phyloP scores from a whole-genome alignment of 1,140 invertebrate genomes.

The Thaumatotibia leucotreta region DNA sequence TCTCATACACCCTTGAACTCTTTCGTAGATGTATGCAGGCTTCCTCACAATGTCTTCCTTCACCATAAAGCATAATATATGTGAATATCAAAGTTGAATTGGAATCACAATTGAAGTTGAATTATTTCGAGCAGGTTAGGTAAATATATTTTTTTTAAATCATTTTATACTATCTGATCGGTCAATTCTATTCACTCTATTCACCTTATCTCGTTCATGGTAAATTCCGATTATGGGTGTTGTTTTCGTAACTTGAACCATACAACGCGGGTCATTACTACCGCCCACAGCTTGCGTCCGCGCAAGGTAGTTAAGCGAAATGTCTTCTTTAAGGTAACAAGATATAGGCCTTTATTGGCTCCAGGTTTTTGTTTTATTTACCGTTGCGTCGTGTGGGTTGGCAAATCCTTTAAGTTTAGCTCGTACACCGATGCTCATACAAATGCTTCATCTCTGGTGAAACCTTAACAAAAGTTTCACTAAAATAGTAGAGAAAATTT shows the following conservation, averaged over 20 bases:
- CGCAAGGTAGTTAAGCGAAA: conserved; percentile 44
- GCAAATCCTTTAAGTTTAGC: background rate
- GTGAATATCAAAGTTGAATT: no score
- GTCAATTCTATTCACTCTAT: no score
- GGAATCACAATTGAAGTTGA: no score
- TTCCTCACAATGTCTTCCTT: no score
- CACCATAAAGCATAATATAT: no score
- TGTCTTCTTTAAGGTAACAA: conserved; percentile 56
- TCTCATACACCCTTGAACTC: no score
- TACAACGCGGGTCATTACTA: conserved; percentile 25
- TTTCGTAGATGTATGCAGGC: no score
- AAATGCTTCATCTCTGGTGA: background rate
- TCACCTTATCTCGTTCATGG: no score
- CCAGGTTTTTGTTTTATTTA: conserved; percentile 12
- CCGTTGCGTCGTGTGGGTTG: background rate
- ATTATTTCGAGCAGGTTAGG: no score
- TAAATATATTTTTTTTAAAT: no score
- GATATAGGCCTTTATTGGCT: conserved; percentile 22
- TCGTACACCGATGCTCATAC: background rate
- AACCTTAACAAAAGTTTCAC: background rate
- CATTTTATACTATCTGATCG: no score
- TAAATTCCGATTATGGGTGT: background rate
- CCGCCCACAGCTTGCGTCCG: conserved; percentile 40
- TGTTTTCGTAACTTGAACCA: conserved; percentile 25
- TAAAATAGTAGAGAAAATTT: no score